Percentiles rank a stretch among this genome's conserved stretches.
Evolutionary conservation across 2,888 invertebrate genomes (phyloP).

Genomic region (Operophtera brumata): DNA sequence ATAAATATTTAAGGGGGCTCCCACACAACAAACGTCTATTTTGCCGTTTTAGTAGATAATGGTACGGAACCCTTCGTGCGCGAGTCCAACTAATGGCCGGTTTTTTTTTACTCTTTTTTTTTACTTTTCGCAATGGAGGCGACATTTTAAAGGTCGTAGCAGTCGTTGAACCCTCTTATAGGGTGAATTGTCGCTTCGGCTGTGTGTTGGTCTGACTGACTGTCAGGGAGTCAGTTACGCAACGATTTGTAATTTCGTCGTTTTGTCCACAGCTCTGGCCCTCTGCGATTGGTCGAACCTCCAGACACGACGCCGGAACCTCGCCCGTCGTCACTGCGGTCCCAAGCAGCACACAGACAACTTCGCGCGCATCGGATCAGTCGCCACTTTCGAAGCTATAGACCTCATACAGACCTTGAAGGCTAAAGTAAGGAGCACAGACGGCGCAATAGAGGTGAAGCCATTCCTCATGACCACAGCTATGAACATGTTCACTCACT

Average conservation of each 20-base stretch:
- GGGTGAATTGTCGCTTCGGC: too few relatives aligned
- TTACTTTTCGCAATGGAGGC: too few relatives aligned
- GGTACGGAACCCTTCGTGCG: too few relatives aligned
- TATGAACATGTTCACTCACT: conserved; percentile 91
- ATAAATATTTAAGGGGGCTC: too few relatives aligned
- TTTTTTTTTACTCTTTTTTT: too few relatives aligned
- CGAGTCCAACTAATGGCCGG: too few relatives aligned
- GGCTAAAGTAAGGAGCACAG: conserved; percentile 58
- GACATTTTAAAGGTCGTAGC: too few relatives aligned
- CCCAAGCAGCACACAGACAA: conserved; percentile 87
- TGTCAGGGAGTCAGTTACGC: too few relatives aligned
- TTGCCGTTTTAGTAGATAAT: too few relatives aligned
- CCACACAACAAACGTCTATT: too few relatives aligned
- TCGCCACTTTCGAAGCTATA: conserved; percentile 83
- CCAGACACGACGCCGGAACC: conserved; percentile 87
- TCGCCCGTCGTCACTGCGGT: conserved; percentile 90
- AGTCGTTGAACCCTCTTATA: too few relatives aligned
- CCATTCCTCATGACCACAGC: conserved; percentile 86
- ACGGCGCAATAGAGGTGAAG: conserved; percentile 82
- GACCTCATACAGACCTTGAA: conserved; percentile 82
- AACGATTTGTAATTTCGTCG: not conserved
- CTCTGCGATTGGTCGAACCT: conserved; percentile 93
- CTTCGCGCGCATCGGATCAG: conserved; percentile 86
- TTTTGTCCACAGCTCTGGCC: conserved; percentile 86
- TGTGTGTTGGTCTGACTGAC: too few relatives aligned